phyloP scores from a whole-genome alignment of 2,888 invertebrate genomes.

The Crioceris asparagi region DNA sequence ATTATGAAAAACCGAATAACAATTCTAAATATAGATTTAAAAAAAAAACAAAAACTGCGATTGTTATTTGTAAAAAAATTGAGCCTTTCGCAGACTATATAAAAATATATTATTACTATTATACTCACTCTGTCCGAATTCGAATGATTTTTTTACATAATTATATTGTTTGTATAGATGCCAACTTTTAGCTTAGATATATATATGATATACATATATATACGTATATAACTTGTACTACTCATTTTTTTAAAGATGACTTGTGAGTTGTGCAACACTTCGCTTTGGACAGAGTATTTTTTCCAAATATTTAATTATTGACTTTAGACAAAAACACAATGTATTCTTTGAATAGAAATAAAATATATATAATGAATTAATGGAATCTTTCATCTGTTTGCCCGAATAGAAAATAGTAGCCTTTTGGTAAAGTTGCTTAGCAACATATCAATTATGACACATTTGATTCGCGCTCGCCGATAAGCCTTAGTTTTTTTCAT shows the following conservation, averaged over 20 bases:
- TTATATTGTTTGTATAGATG: slow-evolving; percentile 22
- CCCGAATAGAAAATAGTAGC: no score
- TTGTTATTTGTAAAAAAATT: slow-evolving; percentile 35
- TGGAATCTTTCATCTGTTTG: no score
- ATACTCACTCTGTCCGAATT: slow-evolving; percentile 20
- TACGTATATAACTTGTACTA: slow-evolving; percentile 24
- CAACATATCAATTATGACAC: no score
- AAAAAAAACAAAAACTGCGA: slow-evolving; percentile 33
- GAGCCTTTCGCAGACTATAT: slow-evolving; percentile 39
- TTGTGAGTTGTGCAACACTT: slow-evolving; percentile 28
- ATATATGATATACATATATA: slow-evolving; percentile 32
- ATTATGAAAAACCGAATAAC: slow-evolving; percentile 29
- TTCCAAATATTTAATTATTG: slow-evolving; percentile 37
- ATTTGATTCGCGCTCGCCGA: no score
- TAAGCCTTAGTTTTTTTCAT: no score
- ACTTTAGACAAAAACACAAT: slow-evolving; percentile 40
- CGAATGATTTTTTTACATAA: slow-evolving; percentile 24
- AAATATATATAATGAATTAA: slow-evolving; percentile 35
- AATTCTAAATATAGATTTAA: slow-evolving; percentile 36
- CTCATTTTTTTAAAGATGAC: slow-evolving; percentile 23
- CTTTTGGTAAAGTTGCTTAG: no score
- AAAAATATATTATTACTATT: slow-evolving; percentile 29
- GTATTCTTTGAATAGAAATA: slow-evolving; percentile 42
- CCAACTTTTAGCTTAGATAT: slow-evolving; percentile 29
- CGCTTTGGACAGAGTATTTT: slow-evolving; percentile 34